Percentiles rank a stretch among this genome's conserved stretches.
phyloP scores from a whole-genome alignment of 1,140 invertebrate species.

The Coelopa frigida region DNA sequence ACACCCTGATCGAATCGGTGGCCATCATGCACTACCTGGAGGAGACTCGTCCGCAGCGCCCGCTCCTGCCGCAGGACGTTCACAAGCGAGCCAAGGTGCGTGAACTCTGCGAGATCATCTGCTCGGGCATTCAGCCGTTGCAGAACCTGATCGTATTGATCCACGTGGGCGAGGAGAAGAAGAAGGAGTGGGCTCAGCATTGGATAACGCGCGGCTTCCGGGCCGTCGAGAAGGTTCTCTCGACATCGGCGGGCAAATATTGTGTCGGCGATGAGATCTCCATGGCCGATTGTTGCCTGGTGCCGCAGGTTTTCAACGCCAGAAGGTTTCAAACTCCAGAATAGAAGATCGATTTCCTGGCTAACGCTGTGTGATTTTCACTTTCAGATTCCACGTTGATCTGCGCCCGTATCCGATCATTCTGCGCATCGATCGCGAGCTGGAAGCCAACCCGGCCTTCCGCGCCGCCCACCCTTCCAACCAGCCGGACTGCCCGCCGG shows the following conservation, averaged over 20 bases:
- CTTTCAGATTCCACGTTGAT: constrained; percentile 79
- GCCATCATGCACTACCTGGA: constrained; percentile 95
- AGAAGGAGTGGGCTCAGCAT: constrained; percentile 86
- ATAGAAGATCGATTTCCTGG: constrained; percentile 23
- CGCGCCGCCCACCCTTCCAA: constrained; percentile 76
- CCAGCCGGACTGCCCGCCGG: constrained; percentile 87
- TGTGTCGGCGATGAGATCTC: constrained; percentile 91
- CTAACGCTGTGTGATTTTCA: constrained; percentile 16
- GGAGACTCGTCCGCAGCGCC: constrained; percentile 77
- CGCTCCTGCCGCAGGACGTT: constrained; percentile 79
- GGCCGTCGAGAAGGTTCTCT: constrained; percentile 82
- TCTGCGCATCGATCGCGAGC: constrained; percentile 71
- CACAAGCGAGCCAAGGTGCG: constrained; percentile 76
- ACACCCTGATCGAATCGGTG: constrained; percentile 81
- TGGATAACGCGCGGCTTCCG: constrained; percentile 85
- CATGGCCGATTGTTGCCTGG: constrained; percentile 88
- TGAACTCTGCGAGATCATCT: constrained; percentile 65
- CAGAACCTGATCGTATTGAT: constrained; percentile 87
- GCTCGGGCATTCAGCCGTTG: constrained; percentile 88
- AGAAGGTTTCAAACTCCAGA: constrained; percentile 51
- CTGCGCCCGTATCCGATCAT: constrained; percentile 84
- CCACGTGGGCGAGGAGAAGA: constrained; percentile 76
- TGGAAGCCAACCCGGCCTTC: constrained; percentile 84
- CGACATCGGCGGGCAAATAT: constrained; percentile 81
- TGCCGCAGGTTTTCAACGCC: constrained; percentile 90